Base-by-base conservation (phyloP, 2,113 vertebrate genomes). In the Tachycineta bicolor region DNA sequence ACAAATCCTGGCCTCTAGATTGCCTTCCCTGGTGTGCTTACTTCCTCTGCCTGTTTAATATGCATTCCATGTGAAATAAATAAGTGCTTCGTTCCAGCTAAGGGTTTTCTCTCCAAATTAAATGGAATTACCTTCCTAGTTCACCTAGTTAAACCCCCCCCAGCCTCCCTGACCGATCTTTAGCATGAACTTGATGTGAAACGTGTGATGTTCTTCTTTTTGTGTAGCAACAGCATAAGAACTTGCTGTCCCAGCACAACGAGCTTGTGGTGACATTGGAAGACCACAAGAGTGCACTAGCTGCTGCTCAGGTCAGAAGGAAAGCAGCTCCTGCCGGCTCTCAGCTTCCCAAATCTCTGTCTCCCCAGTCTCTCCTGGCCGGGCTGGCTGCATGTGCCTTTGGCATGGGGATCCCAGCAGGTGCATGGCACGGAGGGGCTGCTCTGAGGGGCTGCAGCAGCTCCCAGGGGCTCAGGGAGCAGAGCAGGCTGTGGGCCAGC, bases 231-330 rank as follows among this genome's bases (percentile, higher is more conserved):
- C 98, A 99, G 95, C 99, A 99, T 98, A 99, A 99, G 98, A 98
- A 98, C 95, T 98, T 99, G 96, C 98, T 99, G 97, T 97, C 98
- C 34, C 96, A 99, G 34, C 99, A 99, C 81, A 98, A 99, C 89
- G 98, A 99, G 89, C 98, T 99, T 96, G 98, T 98, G 98, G 97
- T 99, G 98, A 99, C 98, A 76, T 91, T 99, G 97, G 98, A 99
- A 97, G 99, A 99, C 98, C 99, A 99, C 99, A 99, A 99, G 99
- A 99, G 99, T 97, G 99, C 99, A 49, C 99, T 99, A 97, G 98
- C 98, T 87, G 98, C 98, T 95, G 99, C 99, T 77, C 99, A 99
- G 99, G 99, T 99, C 96, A 98, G 98, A 94, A 94, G 75, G 76
- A 90, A 96, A 94, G 95, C 96, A 93, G 97, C 96, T 91, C 0